Base-by-base conservation (phyloP, 1,140 invertebrate genomes). In the Cryptotermes secundus region DNA sequence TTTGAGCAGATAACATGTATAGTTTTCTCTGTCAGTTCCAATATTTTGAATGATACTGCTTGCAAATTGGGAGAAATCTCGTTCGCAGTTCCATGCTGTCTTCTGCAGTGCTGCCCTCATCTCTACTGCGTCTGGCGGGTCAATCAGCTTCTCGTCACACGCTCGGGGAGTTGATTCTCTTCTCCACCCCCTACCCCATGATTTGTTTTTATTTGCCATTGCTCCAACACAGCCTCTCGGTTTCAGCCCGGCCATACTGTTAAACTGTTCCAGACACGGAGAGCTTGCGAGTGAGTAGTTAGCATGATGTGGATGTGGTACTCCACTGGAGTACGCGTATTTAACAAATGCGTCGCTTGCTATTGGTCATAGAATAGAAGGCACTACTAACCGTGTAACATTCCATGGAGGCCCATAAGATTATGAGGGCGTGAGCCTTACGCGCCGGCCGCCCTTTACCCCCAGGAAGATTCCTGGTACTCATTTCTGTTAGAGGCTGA, bases 131-230 rank as follows among this genome's bases (percentile, higher is more conserved):
- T 82, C 81, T 82, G 81, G 42, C 81, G 81, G 81, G 34, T 49
- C 42, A 82, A 82, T 82, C 81, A 82, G 38, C 42, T 38, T 82
- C 81, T 82, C 81, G 81, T 82, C 42, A 49, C 16, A 14, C 19
- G 22, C 79, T 26, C 6, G 3, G 19, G 79, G n/a, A n/a, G n/a
- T 80, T 14, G 16, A n/a, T 24, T 26, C n/a, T n/a, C n/a, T 34
- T 49, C 38, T 34, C 26, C 4, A 14, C 81, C 53, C 38, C 3
- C 6, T 34, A 14, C 81, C 53, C 38, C 3, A 1, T 34, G 31
- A 16, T 49, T 38, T 34, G 14, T 38, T 82, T 53, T 59, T 34
- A 24, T 3, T 16, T 82, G 24, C 19, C 81, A 31, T 45, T 36
- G 7, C 34, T 45, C 16, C 10, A 82, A 59, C 22, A 38, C 81